Conservation (phyloP, 2,888 invertebrate genomes). For the Andrena minutula region DNA sequence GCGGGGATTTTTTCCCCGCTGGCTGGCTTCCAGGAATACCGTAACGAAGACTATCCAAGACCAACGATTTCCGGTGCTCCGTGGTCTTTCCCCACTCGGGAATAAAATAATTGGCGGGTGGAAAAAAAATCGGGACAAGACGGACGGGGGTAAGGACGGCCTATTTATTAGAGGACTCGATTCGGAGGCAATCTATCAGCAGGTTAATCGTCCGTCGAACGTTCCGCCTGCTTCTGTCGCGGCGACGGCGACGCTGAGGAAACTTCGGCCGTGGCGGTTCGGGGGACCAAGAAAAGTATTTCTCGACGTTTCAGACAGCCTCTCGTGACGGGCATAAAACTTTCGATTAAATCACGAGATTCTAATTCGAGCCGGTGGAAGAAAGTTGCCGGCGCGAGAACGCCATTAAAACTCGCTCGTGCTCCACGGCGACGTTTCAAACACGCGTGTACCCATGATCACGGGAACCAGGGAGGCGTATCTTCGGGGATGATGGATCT, state of each 20-base stretch:
- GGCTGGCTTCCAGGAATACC: constrained; percentile 59
- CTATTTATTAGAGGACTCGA: constrained; percentile 65
- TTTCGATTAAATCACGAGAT: constrained; percentile 53
- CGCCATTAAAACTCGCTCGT: constrained; percentile 57
- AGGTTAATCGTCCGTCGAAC: constrained; percentile 68
- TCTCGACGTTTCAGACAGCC: constrained; percentile 15
- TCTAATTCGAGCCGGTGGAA: constrained; percentile 43
- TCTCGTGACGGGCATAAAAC: constrained; percentile 27
- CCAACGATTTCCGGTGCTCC: constrained; percentile 59
- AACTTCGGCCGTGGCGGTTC: constrained; percentile 18
- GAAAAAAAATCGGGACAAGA: constrained; percentile 41
- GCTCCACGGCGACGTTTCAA: constrained; percentile 33
- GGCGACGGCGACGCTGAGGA: constrained; percentile 15
- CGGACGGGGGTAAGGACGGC: constrained; percentile 41
- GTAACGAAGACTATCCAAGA: constrained; percentile 50
- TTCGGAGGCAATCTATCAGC: constrained; percentile 67
- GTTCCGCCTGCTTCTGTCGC: constrained; percentile 37
- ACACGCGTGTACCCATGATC: constrained; percentile 54
- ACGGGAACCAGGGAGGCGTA: constrained; percentile 62
- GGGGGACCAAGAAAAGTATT: constrained; percentile 19
- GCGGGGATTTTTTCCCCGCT: constrained; percentile 19
- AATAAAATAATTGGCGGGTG: constrained; percentile 68
- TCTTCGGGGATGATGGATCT: constrained; percentile 66
- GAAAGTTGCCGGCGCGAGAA: constrained; percentile 41
- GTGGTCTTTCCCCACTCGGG: constrained; percentile 28